Evolutionary conservation across 2,797 vertebrate genomes (phyloP), one percentile per base, ranked within the genome.

Genomic region (Sylvia borin): DNA sequence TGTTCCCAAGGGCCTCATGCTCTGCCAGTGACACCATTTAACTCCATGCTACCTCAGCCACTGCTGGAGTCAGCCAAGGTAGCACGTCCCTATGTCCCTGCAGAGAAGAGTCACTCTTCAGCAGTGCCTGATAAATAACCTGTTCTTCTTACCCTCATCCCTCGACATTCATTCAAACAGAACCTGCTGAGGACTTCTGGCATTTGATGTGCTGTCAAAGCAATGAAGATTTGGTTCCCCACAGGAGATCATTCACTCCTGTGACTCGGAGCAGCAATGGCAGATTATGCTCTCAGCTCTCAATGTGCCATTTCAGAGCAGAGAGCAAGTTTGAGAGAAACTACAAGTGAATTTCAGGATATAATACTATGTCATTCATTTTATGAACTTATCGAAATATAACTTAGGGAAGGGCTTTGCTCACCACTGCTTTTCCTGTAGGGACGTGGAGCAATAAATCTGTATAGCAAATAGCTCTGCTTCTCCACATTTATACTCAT

Each of bases 51-150:
- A 25, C 24, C 48, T 20, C 64, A 55, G 29, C 0, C 2, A 76
- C 19, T 0, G 0, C 3, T 1, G 50, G 25, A 78, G 34, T 45
- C 50, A 67, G 32, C 3, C 14, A 51, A 43, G 47, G 21, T 1
- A 50, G 58, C 4, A 2, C 3, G 20, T 31, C n/a, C 31, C 45
- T 51, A 2, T 4, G 18, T 27, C n/a, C 31, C 42, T 51, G 58
- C n/a, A 64, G 42, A 20, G 6, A n/a, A 53, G 27, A 64, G 36
- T 17, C 29, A 21, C 31, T 66, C 10, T 31, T 65, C 6, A 3
- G 57, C 71, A 76, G 15, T 34, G 29, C n/a, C 64, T 24, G 34
- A 60, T 31, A 32, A 48, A 9, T 54, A 57, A 34, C 22, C 17
- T 55, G 27, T 26, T 73, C 48, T 66, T 80, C 72, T 61, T 48